Evolutionary conservation across 2,113 vertebrate species (phyloP).

Genomic region (Mustelus asterias): DNA sequence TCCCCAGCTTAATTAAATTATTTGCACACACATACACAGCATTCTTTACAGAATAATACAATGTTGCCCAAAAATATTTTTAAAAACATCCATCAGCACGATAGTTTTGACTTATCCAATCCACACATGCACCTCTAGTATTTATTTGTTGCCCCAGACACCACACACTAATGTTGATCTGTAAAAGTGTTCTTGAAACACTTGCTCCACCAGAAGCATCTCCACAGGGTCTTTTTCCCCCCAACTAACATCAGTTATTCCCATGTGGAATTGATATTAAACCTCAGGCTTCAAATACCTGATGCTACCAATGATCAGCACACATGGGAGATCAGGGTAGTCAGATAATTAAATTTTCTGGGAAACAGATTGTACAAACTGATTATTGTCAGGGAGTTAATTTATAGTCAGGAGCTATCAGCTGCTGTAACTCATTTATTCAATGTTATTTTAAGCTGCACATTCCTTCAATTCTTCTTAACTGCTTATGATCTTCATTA

Average conservation of each 20-base stretch:
- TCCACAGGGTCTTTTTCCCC: not conserved
- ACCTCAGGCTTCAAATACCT: slow-evolving; percentile 43
- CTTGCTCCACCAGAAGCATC: not conserved
- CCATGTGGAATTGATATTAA: not conserved
- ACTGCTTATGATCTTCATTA: not conserved
- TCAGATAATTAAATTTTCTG: slow-evolving; percentile 44
- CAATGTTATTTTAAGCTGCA: not conserved
- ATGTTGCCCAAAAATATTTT: too few relatives aligned
- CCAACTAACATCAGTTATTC: not conserved
- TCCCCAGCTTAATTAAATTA: too few relatives aligned
- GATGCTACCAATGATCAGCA: slow-evolving; percentile 46
- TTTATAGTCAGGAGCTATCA: not conserved
- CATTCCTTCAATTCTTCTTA: not conserved
- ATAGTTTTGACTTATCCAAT: not conserved
- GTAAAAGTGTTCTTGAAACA: not conserved
- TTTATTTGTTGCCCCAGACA: not conserved
- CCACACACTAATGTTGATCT: not conserved
- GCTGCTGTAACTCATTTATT: not conserved
- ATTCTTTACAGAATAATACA: too few relatives aligned
- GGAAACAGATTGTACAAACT: slow-evolving; percentile 24
- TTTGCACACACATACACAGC: too few relatives aligned
- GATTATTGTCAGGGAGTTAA: not conserved
- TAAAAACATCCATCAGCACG: too few relatives aligned
- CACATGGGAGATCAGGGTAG: slow-evolving; percentile 44
- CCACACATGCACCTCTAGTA: not conserved